A percentile compares a stretch with the other conserved stretches of the same genome.
phyloP scores from a whole-genome alignment of 2,797 vertebrate genomes.

The Bradypodion pumilum region DNA sequence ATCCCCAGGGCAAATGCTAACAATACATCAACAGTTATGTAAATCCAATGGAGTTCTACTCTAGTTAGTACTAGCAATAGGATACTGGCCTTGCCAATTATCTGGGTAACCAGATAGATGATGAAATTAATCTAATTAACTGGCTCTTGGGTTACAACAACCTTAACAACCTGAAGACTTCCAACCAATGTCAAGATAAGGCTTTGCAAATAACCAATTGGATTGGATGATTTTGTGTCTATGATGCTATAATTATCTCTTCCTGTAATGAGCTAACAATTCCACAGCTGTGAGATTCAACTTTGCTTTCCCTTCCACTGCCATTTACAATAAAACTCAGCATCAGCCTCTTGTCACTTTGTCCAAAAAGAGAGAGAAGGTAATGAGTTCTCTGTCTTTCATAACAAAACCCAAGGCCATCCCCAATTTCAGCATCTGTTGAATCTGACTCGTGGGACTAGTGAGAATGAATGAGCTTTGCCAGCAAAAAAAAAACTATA shows the following conservation, averaged over 20 bases:
- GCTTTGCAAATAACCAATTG: background rate
- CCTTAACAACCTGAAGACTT: background rate
- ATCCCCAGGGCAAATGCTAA: too few species aligned
- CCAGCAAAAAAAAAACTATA: background rate
- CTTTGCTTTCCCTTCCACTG: slow-evolving; percentile 37
- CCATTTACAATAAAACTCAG: slow-evolving; percentile 19
- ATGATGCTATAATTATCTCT: background rate
- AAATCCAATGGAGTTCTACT: too few species aligned
- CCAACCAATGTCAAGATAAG: background rate
- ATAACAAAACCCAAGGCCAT: slow-evolving; percentile 25
- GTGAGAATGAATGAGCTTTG: background rate
- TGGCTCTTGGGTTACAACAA: background rate
- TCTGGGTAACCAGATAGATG: too few species aligned
- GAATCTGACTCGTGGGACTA: background rate
- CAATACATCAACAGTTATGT: too few species aligned
- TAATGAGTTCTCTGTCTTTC: slow-evolving; percentile 37
- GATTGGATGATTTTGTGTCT: background rate
- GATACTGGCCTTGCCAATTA: too few species aligned
- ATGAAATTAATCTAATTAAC: background rate
- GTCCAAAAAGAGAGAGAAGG: slow-evolving; percentile 40
- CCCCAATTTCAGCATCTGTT: slow-evolving; percentile 17
- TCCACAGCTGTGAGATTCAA: slow-evolving; percentile 26
- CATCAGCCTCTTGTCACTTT: slow-evolving; percentile 3
- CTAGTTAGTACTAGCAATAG: too few species aligned
- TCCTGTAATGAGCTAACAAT: background rate